phyloP scores from a whole-genome alignment of 2,113 vertebrate genomes.

The Oxyura jamaicensis region DNA sequence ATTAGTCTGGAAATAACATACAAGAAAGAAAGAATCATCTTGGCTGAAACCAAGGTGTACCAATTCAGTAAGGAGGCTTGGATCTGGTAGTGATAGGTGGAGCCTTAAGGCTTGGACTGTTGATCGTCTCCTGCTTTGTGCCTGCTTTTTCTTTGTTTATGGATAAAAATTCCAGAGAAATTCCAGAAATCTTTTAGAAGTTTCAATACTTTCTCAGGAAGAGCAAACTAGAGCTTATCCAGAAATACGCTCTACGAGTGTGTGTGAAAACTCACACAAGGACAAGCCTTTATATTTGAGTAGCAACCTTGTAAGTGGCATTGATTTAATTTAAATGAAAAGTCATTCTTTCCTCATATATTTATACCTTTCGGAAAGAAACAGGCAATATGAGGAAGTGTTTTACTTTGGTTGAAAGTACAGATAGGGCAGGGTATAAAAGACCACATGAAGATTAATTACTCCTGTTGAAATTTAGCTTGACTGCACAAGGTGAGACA shows the following conservation, averaged over 20 bases:
- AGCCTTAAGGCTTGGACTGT: not conserved
- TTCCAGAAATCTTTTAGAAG: not conserved
- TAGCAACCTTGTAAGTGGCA: not conserved
- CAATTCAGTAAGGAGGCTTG: not conserved
- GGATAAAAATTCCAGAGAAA: not conserved
- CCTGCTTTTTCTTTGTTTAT: not conserved
- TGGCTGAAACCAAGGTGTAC: not conserved
- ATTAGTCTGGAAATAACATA: not conserved
- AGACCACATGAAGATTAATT: conserved; percentile 70
- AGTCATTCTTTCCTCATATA: not conserved
- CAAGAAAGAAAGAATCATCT: not conserved
- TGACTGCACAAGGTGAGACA: conserved; percentile 70
- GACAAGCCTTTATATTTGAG: not conserved
- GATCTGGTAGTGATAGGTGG: not conserved
- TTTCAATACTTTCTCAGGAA: not conserved
- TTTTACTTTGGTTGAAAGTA: conserved; percentile 49
- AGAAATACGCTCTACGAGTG: not conserved
- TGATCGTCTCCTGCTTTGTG: not conserved
- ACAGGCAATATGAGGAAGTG: not conserved
- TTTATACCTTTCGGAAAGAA: conserved; percentile 21
- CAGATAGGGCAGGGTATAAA: conserved; percentile 50
- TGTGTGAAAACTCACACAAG: not conserved
- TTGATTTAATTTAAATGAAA: conserved; percentile 40
- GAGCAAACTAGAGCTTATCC: not conserved
- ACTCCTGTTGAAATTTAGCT: conserved; percentile 63